Percentiles rank a stretch among this genome's conserved stretches.
These are phyloP conservation scores for Lota lota DNA, from an alignment of 2,113 vertebrate genomes.

Conservation along the genomic window DNA sequence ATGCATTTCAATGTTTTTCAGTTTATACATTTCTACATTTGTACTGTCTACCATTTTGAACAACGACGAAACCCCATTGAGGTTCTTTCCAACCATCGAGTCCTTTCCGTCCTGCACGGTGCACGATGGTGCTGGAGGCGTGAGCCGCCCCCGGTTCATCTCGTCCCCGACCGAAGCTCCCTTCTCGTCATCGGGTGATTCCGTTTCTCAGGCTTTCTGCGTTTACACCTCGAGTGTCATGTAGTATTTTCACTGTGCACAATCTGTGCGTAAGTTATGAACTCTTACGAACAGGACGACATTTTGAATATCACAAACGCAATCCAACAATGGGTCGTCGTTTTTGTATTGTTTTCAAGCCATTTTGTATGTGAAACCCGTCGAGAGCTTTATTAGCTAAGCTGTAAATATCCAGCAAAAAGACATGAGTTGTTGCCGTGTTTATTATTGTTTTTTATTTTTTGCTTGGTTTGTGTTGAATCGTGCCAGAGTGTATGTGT, in stretches of 20 bases:
- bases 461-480: constrained; percentile 24
- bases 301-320: constrained; percentile 4
- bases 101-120: constrained; percentile 28
- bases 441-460: constrained; percentile 52
- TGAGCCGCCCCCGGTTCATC: constrained; percentile 46
- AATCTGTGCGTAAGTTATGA: constrained; percentile 15
- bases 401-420: constrained; percentile 36
- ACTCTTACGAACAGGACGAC: neutral
- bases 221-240: constrained; percentile 57
- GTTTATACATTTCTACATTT: constrained; percentile 55
- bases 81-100: constrained; percentile 4
- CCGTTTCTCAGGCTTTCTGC: constrained; percentile 63
- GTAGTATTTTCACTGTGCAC: constrained; percentile 28
- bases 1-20: constrained; percentile 34
- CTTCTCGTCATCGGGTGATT: constrained; percentile 26
- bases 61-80: constrained; percentile 22
- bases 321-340: constrained; percentile 3
- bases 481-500: constrained; percentile 33
- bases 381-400: neutral
- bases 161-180: constrained; percentile 65
- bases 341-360: constrained; percentile 3
- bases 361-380: constrained; percentile 15
- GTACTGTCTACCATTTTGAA: constrained; percentile 39
- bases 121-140: constrained; percentile 34
- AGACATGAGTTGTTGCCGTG: constrained; percentile 37